A percentile compares a stretch with the other conserved stretches of the same genome.
Conservation (phyloP, 2,797 vertebrate species). For the Anguilla pacifica region DNA sequence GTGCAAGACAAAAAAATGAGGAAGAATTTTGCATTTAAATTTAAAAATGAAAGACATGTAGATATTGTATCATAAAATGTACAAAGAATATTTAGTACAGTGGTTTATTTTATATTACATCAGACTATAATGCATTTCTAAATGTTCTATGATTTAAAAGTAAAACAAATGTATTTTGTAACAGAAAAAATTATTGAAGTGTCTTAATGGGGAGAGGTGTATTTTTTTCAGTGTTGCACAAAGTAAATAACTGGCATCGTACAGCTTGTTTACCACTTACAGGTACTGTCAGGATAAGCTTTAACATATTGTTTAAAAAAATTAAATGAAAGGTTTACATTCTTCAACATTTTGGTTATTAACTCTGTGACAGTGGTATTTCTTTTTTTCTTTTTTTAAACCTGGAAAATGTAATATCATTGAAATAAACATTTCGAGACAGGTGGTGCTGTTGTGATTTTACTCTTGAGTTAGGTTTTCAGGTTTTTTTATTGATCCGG, state of each 20-base stretch:
- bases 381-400: slow-evolving; percentile 54
- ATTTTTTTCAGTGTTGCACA: slow-evolving; percentile 69
- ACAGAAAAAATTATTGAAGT: slow-evolving; percentile 74
- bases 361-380: slow-evolving; percentile 27
- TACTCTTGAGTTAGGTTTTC: neutral
- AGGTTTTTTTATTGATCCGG: neutral
- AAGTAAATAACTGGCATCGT: slow-evolving; percentile 55
- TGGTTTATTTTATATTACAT: slow-evolving; percentile 79
- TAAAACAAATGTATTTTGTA: slow-evolving; percentile 73
- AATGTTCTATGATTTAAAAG: slow-evolving; percentile 74
- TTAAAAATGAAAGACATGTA: slow-evolving; percentile 64
- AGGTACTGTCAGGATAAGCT: slow-evolving; percentile 73
- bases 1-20: slow-evolving; percentile 50
- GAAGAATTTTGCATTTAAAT: neutral
- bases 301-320: slow-evolving; percentile 73
- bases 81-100: slow-evolving; percentile 64
- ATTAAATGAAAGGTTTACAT: slow-evolving; percentile 71
- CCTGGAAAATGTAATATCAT: slow-evolving; percentile 69
- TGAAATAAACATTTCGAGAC: slow-evolving; percentile 68
- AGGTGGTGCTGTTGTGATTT: neutral
- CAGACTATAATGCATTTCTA: slow-evolving; percentile 64
- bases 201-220: slow-evolving; percentile 71
- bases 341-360: slow-evolving; percentile 63
- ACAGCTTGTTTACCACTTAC: slow-evolving; percentile 64
- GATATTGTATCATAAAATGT: slow-evolving; percentile 77